Conservation (phyloP, 2,113 vertebrate species). For the Podilymbus podiceps region DNA sequence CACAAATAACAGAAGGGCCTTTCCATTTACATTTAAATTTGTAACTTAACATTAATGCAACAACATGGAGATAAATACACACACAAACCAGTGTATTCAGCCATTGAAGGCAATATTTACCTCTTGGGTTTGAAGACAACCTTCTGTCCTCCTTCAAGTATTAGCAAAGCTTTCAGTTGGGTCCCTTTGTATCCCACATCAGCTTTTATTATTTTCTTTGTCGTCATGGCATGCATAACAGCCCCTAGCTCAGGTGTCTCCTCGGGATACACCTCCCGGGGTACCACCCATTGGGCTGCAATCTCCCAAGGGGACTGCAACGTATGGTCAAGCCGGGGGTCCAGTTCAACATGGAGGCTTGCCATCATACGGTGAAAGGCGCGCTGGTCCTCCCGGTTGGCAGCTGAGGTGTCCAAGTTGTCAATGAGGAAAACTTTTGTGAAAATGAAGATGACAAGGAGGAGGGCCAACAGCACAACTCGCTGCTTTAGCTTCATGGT, state of each 20-base stretch:
- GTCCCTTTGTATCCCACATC: slow-evolving; percentile 98
- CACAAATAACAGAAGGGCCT: not conserved
- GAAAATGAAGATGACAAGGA: slow-evolving; percentile 95
- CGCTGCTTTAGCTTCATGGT: slow-evolving; percentile 99
- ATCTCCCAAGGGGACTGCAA: slow-evolving; percentile 98
- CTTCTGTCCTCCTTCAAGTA: slow-evolving; percentile 96
- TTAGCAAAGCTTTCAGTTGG: slow-evolving; percentile 92
- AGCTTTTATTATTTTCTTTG: slow-evolving; percentile 87
- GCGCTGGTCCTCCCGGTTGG: slow-evolving; percentile 90
- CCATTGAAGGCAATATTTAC: slow-evolving; percentile 62
- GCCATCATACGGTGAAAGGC: slow-evolving; percentile 94
- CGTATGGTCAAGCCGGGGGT: slow-evolving; percentile 89
- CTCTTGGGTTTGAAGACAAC: slow-evolving; percentile 98
- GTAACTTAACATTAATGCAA: not conserved
- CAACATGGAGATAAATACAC: not conserved
- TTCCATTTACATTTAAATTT: not conserved
- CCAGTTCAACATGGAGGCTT: slow-evolving; percentile 82
- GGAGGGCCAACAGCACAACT: slow-evolving; percentile 89
- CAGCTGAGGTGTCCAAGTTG: slow-evolving; percentile 90
- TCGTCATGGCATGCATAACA: slow-evolving; percentile 88
- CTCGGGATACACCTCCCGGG: slow-evolving; percentile 95
- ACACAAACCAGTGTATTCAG: not conserved
- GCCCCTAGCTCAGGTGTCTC: slow-evolving; percentile 95
- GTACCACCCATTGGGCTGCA: slow-evolving; percentile 95
- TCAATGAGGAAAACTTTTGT: slow-evolving; percentile 97